Percentiles rank a stretch among this genome's conserved stretches.
Evolutionary conservation across 2,113 vertebrate genomes (phyloP).

Genomic region (Phaethornis superciliosus): DNA sequence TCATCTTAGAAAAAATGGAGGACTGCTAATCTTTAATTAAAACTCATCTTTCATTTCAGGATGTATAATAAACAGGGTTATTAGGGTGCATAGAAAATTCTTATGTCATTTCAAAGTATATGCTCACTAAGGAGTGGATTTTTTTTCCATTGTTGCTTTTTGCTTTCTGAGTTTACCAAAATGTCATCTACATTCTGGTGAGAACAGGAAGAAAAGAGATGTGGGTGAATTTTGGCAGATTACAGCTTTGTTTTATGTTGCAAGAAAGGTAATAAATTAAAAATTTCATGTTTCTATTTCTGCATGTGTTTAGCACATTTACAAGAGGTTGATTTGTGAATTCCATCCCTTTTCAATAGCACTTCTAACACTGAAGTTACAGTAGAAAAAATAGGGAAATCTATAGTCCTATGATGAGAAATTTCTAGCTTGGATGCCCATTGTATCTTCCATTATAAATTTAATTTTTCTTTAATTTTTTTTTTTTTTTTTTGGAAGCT

Average conservation of each 20-base stretch:
- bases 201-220: neutral
- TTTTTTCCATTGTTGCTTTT: neutral
- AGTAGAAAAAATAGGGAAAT: neutral
- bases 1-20: neutral
- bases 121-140: rapidly evolving
- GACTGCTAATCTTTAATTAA: neutral
- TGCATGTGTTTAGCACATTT: neutral
- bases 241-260: neutral
- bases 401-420: neutral
- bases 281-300: neutral
- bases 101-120: neutral
- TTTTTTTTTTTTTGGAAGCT: neutral
- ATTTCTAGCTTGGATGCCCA: neutral
- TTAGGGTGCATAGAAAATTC: neutral
- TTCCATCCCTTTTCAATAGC: neutral
- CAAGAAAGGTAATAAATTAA: neutral
- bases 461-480: neutral
- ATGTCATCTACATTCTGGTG: neutral
- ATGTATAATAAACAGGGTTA: neutral
- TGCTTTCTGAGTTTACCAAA: neutral
- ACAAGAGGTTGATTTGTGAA: neutral
- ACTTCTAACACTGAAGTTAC: neutral
- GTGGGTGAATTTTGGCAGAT: neutral
- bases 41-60: neutral
- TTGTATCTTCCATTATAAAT: neutral